Percentiles rank a stretch among this genome's conserved stretches.
phyloP scores from a whole-genome alignment of 2,113 vertebrate species.

The Gallinago jamesoni region DNA sequence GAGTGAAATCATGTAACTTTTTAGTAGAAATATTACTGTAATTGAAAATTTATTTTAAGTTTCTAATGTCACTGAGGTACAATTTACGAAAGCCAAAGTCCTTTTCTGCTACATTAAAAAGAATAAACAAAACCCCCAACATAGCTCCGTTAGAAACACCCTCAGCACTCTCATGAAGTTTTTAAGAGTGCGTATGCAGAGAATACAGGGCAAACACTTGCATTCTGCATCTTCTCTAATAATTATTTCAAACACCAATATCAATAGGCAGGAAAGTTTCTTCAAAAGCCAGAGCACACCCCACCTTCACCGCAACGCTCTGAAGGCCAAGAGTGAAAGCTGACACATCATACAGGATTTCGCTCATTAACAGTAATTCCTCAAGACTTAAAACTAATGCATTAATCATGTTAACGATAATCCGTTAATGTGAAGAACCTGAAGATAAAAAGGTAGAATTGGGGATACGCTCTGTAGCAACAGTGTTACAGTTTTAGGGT shows the following conservation, averaged over 20 bases:
- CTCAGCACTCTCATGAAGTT: not conserved
- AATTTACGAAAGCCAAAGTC: slow-evolving; percentile 59
- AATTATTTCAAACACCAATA: not conserved
- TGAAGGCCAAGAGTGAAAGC: not conserved
- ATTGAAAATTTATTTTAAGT: slow-evolving; percentile 62
- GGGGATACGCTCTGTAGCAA: not conserved
- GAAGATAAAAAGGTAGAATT: not conserved
- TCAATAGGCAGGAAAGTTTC: not conserved
- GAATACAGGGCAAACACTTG: not conserved
- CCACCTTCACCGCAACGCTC: not conserved
- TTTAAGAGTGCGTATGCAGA: not conserved
- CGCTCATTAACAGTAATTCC: slow-evolving; percentile 40
- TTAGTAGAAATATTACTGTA: slow-evolving; percentile 50
- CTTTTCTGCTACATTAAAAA: slow-evolving; percentile 61
- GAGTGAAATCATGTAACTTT: slow-evolving; percentile 15
- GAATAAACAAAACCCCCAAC: not conserved
- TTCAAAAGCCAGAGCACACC: not conserved
- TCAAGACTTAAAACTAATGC: slow-evolving; percentile 44
- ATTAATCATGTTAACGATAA: slow-evolving; percentile 15
- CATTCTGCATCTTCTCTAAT: not conserved
- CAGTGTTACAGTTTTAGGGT: not conserved
- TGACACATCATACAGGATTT: not conserved
- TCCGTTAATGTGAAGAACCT: slow-evolving; percentile 27
- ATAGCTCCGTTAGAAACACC: slow-evolving; percentile 11
- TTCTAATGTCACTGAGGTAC: slow-evolving; percentile 60